Evolutionary conservation across 2,888 invertebrate species (phyloP), one percentile per base, ranked within the genome.

Genomic region (Zaprionus bogoriensis): DNA sequence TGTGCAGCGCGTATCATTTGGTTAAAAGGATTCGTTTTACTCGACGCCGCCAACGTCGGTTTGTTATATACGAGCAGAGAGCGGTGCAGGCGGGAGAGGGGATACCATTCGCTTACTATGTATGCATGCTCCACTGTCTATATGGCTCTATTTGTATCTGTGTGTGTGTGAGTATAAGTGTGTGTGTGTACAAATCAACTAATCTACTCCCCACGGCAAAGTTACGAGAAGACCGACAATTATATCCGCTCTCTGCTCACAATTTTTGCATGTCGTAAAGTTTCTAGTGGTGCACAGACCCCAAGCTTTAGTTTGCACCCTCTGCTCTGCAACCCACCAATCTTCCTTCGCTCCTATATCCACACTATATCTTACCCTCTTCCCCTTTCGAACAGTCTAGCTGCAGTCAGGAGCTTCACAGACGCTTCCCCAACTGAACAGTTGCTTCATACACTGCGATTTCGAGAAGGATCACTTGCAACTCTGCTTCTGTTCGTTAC

Each of bases 1-100:
- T 80, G 80, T 86, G 77, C 78, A 67, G 86, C 67, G 88, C 88
- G 86, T 87, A 87, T 87, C 87, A 87, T 89, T 87, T 89, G 81
- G 89, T 88, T 87, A 89, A 89, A 87, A 87, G 87, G 87, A 82
- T 88, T 87, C 86, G 74, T 74, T 83, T 76, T 85, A 60, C 78
- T 71, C 85, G 59, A 45, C 60, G 61, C 67, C 59, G 60, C 65
- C 47, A 50, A 54, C 64, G 67, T 67, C 17, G 67, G 53, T 67
- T 61, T 53, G 54, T 30, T 62, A 54, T 58, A 50, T 64, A 50
- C 58, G 32, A n/a, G n/a, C n/a, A n/a, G n/a, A n/a, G n/a, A n/a
- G n/a, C n/a, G n/a, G n/a, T n/a, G n/a, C n/a, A n/a, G n/a, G n/a
- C n/a, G n/a, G n/a, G n/a, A n/a, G 14, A 36, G 32, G 32, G 23